Base-by-base conservation (phyloP, 1,140 invertebrate genomes). In the Cyrtorhinus lividipennis region DNA sequence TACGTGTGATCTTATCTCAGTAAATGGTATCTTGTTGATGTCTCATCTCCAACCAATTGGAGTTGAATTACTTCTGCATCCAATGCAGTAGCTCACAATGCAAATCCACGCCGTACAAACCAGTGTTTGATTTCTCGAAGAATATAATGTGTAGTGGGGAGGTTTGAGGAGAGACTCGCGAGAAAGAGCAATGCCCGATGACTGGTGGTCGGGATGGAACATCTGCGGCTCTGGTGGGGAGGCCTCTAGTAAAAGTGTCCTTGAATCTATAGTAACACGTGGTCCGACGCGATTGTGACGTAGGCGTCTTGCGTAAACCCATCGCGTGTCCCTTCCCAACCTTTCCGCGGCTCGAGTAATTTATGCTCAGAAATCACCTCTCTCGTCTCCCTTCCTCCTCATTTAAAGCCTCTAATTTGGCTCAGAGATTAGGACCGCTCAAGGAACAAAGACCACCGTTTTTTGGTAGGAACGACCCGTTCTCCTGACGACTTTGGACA, bases 231-330 rank as follows among this genome's bases (percentile, higher is more conserved):
- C 20, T 53, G 48, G 48, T 53, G 48, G 48, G 48, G 20, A 20
- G 20, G 5, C 12, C 20, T 53, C 48, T 12, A 53, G 48, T 53
- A 53, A 53, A 53, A 53, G 48, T 53, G 48, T 53, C 48, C 48
- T 53, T 53, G 48, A 38, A 22, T 53, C 48, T 53, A 53, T 53
- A 53, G 48, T 53, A 53, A 53, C 48, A 53, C 48, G 48, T 53
- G 48, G 48, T 53, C 48, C 48, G 48, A 53, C 5, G 12, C 48
- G 20, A 53, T 53, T 53, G 48, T 53, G 48, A 53, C 48, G 48
- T 53, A 53, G 48, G 48, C 48, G 48, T 53, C 48, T 53, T 53
- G 20, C 48, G 48, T 53, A 53, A 53, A 3, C 48, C 48, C 8
- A 53, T 53, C 48, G 48, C 48, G 48, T 53, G 48, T 20, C 20